Evolutionary conservation across 1,140 invertebrate genomes (phyloP), one percentile per base, ranked within the genome.

Genomic region (Gonioctena quinquepunctata): DNA sequence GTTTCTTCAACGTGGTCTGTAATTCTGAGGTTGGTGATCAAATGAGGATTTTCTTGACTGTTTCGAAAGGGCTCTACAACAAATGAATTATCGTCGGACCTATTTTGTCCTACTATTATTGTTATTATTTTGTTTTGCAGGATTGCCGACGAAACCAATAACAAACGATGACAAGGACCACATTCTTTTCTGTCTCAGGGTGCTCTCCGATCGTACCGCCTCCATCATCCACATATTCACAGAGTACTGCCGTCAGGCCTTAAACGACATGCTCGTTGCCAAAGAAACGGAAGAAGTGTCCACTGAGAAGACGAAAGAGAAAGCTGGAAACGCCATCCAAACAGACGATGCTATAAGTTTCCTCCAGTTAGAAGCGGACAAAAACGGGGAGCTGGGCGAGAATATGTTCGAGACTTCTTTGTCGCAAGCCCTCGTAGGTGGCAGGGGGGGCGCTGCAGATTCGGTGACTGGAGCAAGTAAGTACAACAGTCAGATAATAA

Each of bases 391-490:
- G 76, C 88, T 92, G 72, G 92, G 92, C 54, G 93, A 93, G 80
- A 94, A 99, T 80, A 92, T 99, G 63, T 99, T 99, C 85, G 98
- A 99, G 81, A 89, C 96, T 23, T 96, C 96, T 49, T 86, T 99
- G 56, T 95, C 90, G 66, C 96, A 96, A 80, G 98, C 98, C 1
- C 87, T 97, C 8, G 91, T 91, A 50, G 92, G 93, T 50, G 84
- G 85, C 49, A 83, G 83, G 76, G 77, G 23, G 8, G 76, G 82
- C 1, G 60, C 60, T 5, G 66, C 59, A 8, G 86, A 88, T 28
- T 86, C 88, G 50, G 78, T 83, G 0, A 85, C 86, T 21, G 81
- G 87, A 4, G 86, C 87, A 1, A 90, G 33, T 42, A n/a, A 42
- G 33, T 42, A n/a, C n/a, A n/a, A n/a, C n/a, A n/a, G n/a, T n/a